These are phyloP conservation scores for Pyrocephalus nanus DNA, from an alignment of 2,797 vertebrate species.

Conservation along the genomic window DNA sequence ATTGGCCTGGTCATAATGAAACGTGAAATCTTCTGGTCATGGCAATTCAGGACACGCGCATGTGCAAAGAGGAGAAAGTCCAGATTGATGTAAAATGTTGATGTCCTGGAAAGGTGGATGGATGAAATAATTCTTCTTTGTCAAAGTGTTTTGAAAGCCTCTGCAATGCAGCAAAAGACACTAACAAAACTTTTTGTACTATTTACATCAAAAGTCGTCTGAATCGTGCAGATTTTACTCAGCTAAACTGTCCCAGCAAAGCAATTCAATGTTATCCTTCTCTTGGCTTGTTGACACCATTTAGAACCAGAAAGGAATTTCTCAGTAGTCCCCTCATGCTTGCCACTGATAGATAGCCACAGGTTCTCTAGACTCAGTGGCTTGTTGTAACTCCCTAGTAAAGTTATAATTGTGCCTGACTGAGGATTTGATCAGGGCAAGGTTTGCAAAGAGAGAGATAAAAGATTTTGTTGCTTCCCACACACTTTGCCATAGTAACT, in stretches of 20 bases:
- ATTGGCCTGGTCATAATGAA: background rate
- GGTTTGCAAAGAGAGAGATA: background rate
- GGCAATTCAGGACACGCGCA: rapidly evolving
- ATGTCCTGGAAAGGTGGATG: background rate
- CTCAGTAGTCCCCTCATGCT: background rate
- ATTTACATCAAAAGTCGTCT: background rate
- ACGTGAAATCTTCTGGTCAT: background rate
- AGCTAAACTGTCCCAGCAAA: background rate
- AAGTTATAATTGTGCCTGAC: background rate
- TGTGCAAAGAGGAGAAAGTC: background rate
- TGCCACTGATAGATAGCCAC: background rate
- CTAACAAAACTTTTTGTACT: background rate
- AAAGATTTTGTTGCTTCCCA: background rate
- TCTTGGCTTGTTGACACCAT: background rate
- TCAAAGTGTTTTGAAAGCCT: background rate
- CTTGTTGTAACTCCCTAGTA: background rate
- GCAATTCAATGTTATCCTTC: rapidly evolving
- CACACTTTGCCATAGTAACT: background rate
- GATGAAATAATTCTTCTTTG: background rate
- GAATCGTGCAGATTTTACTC: background rate
- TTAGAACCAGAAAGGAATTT: background rate
- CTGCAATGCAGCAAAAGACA: background rate
- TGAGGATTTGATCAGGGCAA: background rate
- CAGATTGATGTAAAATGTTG: background rate
- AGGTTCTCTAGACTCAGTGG: background rate